Percentiles rank a stretch among this genome's conserved stretches.
Evolutionary conservation across 2,888 invertebrate genomes (phyloP).

Genomic region (Dione juno): DNA sequence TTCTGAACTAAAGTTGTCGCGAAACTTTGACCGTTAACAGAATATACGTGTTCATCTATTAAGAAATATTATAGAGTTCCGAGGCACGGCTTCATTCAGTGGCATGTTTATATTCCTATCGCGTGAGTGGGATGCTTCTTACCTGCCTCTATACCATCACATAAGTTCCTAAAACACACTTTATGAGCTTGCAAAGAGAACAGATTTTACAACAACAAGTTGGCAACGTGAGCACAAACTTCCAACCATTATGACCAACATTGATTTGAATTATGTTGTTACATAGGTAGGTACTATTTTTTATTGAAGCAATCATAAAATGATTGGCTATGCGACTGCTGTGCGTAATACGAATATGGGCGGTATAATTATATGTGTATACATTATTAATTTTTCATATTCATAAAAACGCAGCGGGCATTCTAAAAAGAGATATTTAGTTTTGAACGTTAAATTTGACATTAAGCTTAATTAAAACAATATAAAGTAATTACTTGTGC

Average conservation of each 20-base stretch:
- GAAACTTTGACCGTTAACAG: slow-evolving; percentile 77
- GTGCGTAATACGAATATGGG: slow-evolving; percentile 17
- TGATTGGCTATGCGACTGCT: slow-evolving; percentile 39
- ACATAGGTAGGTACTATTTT: slow-evolving; percentile 52
- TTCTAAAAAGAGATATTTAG: no score
- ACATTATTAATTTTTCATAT: not conserved
- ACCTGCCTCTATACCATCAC: slow-evolving; percentile 45
- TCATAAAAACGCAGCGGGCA: not conserved
- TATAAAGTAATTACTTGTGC: no score
- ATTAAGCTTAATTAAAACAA: no score
- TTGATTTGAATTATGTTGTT: slow-evolving; percentile 66
- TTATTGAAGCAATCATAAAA: slow-evolving; percentile 57
- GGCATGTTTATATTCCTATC: slow-evolving; percentile 59
- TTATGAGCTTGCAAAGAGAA: slow-evolving; percentile 54
- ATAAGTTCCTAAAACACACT: slow-evolving; percentile 55
- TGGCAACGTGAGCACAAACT: slow-evolving; percentile 54
- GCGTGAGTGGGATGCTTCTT: slow-evolving; percentile 54
- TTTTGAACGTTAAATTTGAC: no score
- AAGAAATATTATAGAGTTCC: slow-evolving; percentile 68
- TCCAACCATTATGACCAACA: slow-evolving; percentile 66
- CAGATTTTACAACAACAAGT: slow-evolving; percentile 52
- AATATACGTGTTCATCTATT: slow-evolving; percentile 78
- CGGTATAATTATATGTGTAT: slow-evolving; percentile 14
- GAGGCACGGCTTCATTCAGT: slow-evolving; percentile 52
- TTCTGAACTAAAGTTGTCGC: slow-evolving; percentile 57